Evolutionary conservation across 2,888 invertebrate genomes (phyloP).

Genomic region (Vesta saturnalis): DNA sequence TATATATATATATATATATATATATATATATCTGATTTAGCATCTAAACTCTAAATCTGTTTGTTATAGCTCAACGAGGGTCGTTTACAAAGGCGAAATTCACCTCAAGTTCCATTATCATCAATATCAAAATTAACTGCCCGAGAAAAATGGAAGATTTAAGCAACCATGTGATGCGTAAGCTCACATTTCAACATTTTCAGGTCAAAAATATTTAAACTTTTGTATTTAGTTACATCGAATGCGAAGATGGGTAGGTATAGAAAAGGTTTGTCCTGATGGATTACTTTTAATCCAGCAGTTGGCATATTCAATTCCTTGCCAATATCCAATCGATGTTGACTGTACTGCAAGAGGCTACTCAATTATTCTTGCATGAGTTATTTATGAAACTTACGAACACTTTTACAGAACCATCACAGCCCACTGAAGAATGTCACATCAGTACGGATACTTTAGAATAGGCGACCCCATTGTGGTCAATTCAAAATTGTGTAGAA

Average conservation of each 20-base stretch:
- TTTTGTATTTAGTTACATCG: conserved; percentile 58
- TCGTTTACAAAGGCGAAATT: conserved; percentile 17
- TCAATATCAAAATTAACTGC: conserved; percentile 51
- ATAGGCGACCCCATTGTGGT: conserved; percentile 78
- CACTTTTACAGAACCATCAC: conserved; percentile 73
- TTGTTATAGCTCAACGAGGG: too few species aligned
- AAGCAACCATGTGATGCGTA: conserved; percentile 77
- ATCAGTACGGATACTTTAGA: conserved; percentile 84
- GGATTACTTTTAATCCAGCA: conserved; percentile 82
- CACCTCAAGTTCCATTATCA: conserved; percentile 17
- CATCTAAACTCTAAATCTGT: too few species aligned
- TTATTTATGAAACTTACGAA: too few species aligned
- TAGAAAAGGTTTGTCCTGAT: conserved; percentile 83
- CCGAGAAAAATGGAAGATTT: conserved; percentile 75
- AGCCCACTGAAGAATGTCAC: conserved; percentile 81
- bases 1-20: too few species aligned
- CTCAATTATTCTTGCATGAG: not conserved
- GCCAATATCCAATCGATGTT: conserved; percentile 86
- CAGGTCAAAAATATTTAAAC: conserved; percentile 13
- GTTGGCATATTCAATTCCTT: conserved; percentile 73
- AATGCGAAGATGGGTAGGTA: conserved; percentile 76
- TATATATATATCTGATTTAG: too few species aligned
- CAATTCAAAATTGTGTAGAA: conserved; percentile 84
- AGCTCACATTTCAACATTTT: conserved; percentile 29
- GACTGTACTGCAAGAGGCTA: conserved; percentile 77